These are phyloP conservation scores for Zoanthus sociatus DNA, from an alignment of 92 coral and sea anemone species.

Conservation along the genomic window DNA sequence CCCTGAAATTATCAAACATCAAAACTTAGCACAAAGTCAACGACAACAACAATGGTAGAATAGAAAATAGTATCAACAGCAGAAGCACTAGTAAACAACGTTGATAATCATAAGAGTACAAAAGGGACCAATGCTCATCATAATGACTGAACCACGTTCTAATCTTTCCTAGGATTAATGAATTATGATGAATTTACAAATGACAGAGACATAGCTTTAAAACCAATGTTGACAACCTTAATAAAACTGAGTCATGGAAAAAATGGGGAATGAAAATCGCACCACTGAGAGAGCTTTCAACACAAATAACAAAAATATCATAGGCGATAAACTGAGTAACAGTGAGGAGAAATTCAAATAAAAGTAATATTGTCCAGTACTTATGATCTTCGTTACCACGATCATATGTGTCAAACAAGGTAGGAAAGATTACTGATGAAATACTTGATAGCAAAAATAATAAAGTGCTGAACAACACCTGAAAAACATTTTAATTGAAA, in stretches of 20 bases:
- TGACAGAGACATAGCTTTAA: background rate
- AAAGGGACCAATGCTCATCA: background rate
- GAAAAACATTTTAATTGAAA: background rate
- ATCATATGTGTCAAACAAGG: too few species aligned
- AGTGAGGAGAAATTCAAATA: background rate
- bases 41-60: background rate
- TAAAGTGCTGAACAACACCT: background rate
- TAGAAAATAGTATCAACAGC: background rate
- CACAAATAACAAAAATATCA: background rate
- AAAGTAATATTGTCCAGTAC: background rate
- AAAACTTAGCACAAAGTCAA: background rate
- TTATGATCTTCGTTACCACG: too few species aligned
- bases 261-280: too few species aligned
- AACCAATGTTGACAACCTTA: background rate
- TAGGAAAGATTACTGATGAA: too few species aligned
- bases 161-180: too few species aligned
- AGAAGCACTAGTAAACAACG: background rate
- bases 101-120: background rate
- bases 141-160: too few species aligned
- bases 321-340: background rate
- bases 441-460: background rate
- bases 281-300: too few species aligned
- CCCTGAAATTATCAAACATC: slow-evolving; percentile 65
- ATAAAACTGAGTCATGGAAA: too few species aligned
- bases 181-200: too few species aligned